Evolutionary conservation across 2,113 vertebrate species (phyloP).

Genomic region (Zosterops borbonicus): DNA sequence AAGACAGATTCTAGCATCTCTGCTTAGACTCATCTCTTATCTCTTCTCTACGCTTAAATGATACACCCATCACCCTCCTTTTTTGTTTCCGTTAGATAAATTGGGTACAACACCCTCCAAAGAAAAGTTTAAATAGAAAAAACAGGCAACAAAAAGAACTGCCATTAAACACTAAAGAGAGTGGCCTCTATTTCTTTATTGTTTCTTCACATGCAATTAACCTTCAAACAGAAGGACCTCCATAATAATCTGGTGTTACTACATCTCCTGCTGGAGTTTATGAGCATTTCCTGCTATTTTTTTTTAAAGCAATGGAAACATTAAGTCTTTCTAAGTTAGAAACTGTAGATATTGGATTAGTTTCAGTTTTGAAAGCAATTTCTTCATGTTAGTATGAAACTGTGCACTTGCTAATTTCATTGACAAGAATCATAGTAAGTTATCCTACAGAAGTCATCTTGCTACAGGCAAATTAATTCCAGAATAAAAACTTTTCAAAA

Average conservation of each 20-base stretch:
- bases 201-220: neutral
- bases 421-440: neutral
- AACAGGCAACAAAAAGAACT: neutral
- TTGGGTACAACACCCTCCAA: neutral
- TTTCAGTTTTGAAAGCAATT: neutral
- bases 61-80: fast-evolving
- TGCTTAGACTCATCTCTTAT: neutral
- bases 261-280: neutral
- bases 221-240: neutral
- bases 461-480: neutral
- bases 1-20: neutral
- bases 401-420: neutral
- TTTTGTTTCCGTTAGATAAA: neutral
- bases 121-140: neutral
- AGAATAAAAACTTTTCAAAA: neutral
- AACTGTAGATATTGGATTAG: neutral
- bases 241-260: neutral
- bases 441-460: neutral
- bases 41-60: neutral
- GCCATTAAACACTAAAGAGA: neutral
- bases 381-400: neutral
- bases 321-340: neutral
- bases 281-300: neutral
- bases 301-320: neutral
- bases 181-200: neutral